Conservation (phyloP, 2,888 invertebrate genomes). For the Ochlodes sylvanus region DNA sequence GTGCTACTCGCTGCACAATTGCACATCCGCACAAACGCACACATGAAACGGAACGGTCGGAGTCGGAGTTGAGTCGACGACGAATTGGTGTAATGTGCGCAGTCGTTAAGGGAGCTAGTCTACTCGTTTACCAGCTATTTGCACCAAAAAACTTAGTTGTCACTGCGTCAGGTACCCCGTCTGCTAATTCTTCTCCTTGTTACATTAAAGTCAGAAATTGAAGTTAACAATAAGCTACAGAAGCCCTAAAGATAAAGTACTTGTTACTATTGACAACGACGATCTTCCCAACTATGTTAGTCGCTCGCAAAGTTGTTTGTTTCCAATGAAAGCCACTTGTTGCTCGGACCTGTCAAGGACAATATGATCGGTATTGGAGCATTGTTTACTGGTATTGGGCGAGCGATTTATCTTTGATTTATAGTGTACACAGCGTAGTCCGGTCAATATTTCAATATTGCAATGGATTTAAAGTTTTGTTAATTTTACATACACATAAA, state of each 20-base stretch:
- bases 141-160: no score
- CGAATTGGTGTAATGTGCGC: no score
- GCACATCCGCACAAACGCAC: no score
- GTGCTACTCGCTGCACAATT: no score
- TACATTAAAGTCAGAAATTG: no score
- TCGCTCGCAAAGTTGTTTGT: not conserved
- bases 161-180: no score
- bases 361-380: not conserved
- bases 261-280: not conserved
- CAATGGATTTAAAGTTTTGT: not conserved
- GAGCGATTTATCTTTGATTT: not conserved
- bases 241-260: not conserved
- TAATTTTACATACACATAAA: not conserved
- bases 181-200: no score
- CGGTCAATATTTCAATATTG: not conserved
- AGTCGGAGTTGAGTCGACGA: no score
- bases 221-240: no score
- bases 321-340: constrained; percentile 4
- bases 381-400: not conserved
- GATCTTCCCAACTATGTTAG: not conserved
- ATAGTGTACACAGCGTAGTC: not conserved
- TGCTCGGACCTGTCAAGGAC: not conserved
- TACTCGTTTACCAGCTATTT: no score
- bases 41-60: no score
- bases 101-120: no score